Evolutionary conservation across 2,888 invertebrate genomes (phyloP), one percentile per base, ranked within the genome.

Genomic region (Caprella mutica): DNA sequence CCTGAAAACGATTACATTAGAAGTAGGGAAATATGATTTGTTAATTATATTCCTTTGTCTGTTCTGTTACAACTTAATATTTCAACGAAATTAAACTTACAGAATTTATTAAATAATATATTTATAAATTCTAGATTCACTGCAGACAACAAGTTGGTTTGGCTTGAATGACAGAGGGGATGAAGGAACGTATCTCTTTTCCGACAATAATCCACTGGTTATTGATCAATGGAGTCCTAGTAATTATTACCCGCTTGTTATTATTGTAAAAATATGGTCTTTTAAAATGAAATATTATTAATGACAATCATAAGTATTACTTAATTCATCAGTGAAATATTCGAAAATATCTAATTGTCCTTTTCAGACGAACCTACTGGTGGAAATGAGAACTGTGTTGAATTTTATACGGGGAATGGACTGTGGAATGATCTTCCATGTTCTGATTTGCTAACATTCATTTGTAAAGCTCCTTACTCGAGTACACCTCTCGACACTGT

Each of bases 361-460:
- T 12, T 33, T 33, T 12, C 39, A 57, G 59, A 55, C 1, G 59
- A 59, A 23, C 59, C 59, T 5, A 52, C 21, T 19, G 24, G 3
- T 8, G 55, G 59, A 19, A 12, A 27, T 23, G 55, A 55, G 23
- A 59, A 52, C 40, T 59, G 59, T 17, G 59, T 30, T 0, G 54
- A 59, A 21, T 29, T 59, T 30, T 12, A 33, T 1, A 5, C 5
- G 5, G 29, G 30, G 2, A 30, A 6, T 1, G 55, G 59, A 19
- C 19, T 30, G n/a, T 59, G 59, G 59, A 59, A 55, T 19, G 59
- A 59, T 40, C 3, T 40, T 2, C n/a, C 33, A 3, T 59, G 59
- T 23, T 27, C 35, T 19, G 21, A 19, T 0, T 6, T 8, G 21
- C 23, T 26, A n/a, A 2, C 39, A 1, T 59, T 39, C 26, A 17